Conservation (phyloP, 2,113 vertebrate genomes). For the Sialia sialis region DNA sequence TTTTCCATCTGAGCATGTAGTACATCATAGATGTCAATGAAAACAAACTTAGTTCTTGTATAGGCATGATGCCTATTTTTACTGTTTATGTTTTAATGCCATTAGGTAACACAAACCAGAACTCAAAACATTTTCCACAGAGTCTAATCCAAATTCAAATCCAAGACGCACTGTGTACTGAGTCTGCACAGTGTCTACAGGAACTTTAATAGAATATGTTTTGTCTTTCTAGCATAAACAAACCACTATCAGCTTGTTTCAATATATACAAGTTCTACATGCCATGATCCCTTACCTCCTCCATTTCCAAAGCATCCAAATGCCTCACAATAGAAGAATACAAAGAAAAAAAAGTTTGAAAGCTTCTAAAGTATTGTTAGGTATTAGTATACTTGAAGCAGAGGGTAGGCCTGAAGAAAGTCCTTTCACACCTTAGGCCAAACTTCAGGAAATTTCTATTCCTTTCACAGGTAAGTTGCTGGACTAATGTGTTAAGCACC, state of each 20-base stretch:
- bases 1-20: background rate
- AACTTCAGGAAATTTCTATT: background rate
- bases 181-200: constrained; percentile 17
- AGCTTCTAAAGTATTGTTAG: background rate
- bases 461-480: background rate
- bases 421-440: background rate
- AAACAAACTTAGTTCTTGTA: background rate
- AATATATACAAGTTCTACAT: background rate
- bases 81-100: background rate
- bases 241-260: background rate
- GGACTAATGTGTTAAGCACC: background rate
- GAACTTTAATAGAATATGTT: background rate
- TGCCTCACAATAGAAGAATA: background rate
- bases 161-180: background rate
- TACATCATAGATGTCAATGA: background rate
- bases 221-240: background rate
- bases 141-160: background rate
- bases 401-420: background rate
- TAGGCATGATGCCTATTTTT: background rate
- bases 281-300: background rate
- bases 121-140: constrained; percentile 5
- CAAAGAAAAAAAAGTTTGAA: background rate
- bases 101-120: constrained; percentile 21
- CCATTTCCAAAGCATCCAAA: background rate
- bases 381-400: background rate